Base-by-base conservation (phyloP, 2,888 invertebrate genomes). In the Sarcophaga subvicina region DNA sequence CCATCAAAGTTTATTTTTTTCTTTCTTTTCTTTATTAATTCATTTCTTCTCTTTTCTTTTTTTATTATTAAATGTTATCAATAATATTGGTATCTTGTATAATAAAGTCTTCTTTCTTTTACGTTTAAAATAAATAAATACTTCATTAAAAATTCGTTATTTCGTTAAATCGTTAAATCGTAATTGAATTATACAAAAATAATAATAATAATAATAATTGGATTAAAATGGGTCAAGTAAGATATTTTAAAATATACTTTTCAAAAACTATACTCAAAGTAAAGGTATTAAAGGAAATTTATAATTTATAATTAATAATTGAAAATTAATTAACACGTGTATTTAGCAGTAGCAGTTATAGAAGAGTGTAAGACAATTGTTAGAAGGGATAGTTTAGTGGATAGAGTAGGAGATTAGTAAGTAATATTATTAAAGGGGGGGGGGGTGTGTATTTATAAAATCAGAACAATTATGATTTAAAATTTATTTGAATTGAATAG, bases 1-100 rank as follows among this genome's bases (percentile, higher is more conserved):
- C 88, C 88, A 88, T 89, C 88, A 80, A 79, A 86, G 87, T 87
- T 79, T 14, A 54, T 84, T 72, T 60, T 76, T 77, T 6, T 37
- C 2, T 37, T 37, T 37, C 8, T 8, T 10, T 37, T 37, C 8
- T 37, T 37, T 37, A 6, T 37, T 62, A 27, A 37, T 10, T 60
- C 25, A 60, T 8, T 66, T 54, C 22, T 20, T 59, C 3, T 17
- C 1, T 37, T 37, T 10, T 37, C 2, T 37, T 8, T 37, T 54
- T 54, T 54, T 4, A 1, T 14, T 14, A 14, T 54, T 54, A 54
- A 54, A 54, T 54, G 5, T 54, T 54, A 0, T 54, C 14, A 17
- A 12, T 54, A 54, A 54, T 49, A 49, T 49, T 49, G 11, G 4
- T 49, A 49, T 17, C 4, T 54, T 54, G 4, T 14, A 54, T 54